A percentile compares a stretch with the other conserved stretches of the same genome.
Evolutionary conservation across 1,140 invertebrate species (phyloP).

Genomic region (Brachionus koreanus): DNA sequence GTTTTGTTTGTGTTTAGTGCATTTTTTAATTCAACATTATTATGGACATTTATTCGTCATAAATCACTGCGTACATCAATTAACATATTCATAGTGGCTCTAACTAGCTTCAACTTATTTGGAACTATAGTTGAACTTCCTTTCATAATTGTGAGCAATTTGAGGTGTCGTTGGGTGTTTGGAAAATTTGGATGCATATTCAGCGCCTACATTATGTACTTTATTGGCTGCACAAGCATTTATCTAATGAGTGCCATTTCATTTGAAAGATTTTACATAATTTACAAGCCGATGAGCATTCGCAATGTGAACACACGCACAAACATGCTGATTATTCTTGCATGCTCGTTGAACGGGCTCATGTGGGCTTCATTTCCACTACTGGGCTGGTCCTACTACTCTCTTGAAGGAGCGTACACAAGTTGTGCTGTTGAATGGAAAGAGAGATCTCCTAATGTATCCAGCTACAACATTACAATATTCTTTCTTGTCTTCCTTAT

Average conservation of each 20-base stretch:
- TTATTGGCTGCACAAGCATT: slow-evolving; percentile 41
- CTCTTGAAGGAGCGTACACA: slow-evolving; percentile 26
- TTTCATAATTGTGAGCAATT: slow-evolving; percentile 21
- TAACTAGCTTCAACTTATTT: background rate
- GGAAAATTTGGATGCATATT: background rate
- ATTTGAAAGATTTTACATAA: slow-evolving; percentile 40
- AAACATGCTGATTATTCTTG: background rate
- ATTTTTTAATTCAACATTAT: slow-evolving; percentile 23
- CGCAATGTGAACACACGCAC: background rate
- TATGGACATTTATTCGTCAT: background rate
- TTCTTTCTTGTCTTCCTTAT: slow-evolving; percentile 26
- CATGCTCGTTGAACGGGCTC: slow-evolving; percentile 1
- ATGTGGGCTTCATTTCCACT: slow-evolving; percentile 29
- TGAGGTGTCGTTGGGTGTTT: slow-evolving; percentile 19
- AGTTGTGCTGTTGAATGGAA: slow-evolving; percentile 41
- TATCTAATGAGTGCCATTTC: slow-evolving; percentile 42
- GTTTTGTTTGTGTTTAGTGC: background rate
- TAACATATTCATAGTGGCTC: slow-evolving; percentile 22
- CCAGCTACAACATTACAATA: slow-evolving; percentile 26
- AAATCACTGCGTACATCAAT: slow-evolving; percentile 37
- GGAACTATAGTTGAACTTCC: background rate
- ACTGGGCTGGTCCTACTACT: slow-evolving; percentile 36
- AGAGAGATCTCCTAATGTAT: slow-evolving; percentile 22
- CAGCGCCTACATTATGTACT: slow-evolving; percentile 25
- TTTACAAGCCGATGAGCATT: slow-evolving; percentile 38